Base-by-base conservation (phyloP, 2,797 vertebrate species). In the Paratrypauchen microcephalus region DNA sequence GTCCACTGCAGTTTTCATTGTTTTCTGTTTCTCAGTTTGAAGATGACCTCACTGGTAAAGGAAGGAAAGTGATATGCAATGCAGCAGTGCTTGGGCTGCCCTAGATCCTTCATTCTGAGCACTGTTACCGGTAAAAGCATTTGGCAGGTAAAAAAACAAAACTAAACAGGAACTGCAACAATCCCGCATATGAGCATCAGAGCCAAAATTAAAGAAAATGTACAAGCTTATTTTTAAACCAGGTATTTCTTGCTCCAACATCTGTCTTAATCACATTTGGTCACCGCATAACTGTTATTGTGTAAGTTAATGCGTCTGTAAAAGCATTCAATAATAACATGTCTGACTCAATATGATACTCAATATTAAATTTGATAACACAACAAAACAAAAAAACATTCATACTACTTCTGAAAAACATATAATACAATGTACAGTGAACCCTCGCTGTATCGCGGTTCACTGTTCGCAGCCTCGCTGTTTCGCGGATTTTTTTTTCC, bases 21-120 rank as follows among this genome's bases (percentile, higher is more conserved):
- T 66, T 66, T 23, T 18, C 50, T 21, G 65, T 24, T 19, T 24
- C 47, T 65, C 26, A 39, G n/a, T 56, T 66, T 55, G n/a, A 56
- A 15, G 23, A 55, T 66, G 52, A 66, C 65, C 65, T 56, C 52
- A 66, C 23, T 23, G 12, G 36, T 18, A 24, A 6, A 66, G 50
- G 54, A 66, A 66, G 65, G 65, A 74, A 72, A 64, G 41, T 0
- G 7, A 73, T 58, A 39, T 56, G 7, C 19, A 66, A 64, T 47
- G 28, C 23, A 19, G 28, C 65, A 60, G 52, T 50, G 41, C 56
- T 12, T 62, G 45, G 28, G 9, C n/a, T 23, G 21, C 48, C 65
- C 70, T 52, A 66, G 47, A 52, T 65, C 4, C 55, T 26, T 41
- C 2, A 55, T 57, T 30, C 59, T 68, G 6, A 39, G 65, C 32